phyloP scores from a whole-genome alignment of 2,888 invertebrate species.

The Xestia xanthographa region DNA sequence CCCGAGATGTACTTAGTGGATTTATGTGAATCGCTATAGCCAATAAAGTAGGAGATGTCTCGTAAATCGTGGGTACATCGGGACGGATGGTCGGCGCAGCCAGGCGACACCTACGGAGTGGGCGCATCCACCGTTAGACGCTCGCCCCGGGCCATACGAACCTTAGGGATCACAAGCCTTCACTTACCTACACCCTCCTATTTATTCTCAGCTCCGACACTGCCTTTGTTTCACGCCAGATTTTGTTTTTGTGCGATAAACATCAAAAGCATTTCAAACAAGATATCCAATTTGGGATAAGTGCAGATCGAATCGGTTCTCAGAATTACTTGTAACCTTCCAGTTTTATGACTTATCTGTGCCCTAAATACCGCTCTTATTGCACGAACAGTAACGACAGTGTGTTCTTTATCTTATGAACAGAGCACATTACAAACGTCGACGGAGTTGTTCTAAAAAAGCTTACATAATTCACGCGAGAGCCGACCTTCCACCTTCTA shows the following conservation, averaged over 20 bases:
- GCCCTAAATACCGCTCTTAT: conserved; percentile 55
- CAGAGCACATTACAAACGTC: conserved; percentile 22
- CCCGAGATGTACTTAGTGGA: conserved; percentile 79
- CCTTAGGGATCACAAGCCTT: conserved; percentile 69
- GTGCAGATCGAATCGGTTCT: conserved; percentile 56
- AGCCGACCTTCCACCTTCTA: conserved; percentile 37
- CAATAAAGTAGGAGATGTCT: conserved; percentile 88
- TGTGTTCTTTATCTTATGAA: conserved; percentile 27
- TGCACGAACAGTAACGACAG: conserved; percentile 25
- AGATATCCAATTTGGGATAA: conserved; percentile 61
- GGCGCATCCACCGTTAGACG: conserved; percentile 86
- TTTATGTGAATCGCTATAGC: conserved; percentile 87
- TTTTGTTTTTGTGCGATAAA: conserved; percentile 59
- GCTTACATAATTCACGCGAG: conserved; percentile 34
- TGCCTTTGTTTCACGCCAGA: conserved; percentile 63
- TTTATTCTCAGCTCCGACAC: conserved; percentile 55
- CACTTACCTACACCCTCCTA: conserved; percentile 66
- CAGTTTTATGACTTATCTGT: conserved; percentile 54
- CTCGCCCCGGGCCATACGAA: conserved; percentile 68
- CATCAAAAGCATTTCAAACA: conserved; percentile 59
- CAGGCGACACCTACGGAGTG: conserved; percentile 86
- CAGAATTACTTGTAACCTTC: conserved; percentile 56
- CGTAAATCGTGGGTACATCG: conserved; percentile 85
- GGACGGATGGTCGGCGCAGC: conserved; percentile 79
- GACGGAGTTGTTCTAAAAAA: conserved; percentile 34